Conservation (phyloP, 2,888 invertebrate genomes). For the Eristalis pertinax region DNA sequence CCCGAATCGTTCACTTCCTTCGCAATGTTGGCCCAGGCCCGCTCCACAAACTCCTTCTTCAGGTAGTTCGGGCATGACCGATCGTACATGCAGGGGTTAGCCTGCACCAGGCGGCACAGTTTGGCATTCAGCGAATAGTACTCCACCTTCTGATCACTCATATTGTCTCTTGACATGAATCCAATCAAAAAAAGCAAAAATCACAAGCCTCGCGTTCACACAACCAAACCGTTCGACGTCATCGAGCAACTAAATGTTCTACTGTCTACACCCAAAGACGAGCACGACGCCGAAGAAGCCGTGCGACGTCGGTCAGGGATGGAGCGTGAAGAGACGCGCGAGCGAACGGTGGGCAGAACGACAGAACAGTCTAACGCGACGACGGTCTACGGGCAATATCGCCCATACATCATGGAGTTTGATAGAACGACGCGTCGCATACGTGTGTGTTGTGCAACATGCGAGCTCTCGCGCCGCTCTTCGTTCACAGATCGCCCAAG, state of each 20-base stretch:
- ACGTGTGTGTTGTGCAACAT: not conserved
- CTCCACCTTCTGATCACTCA: conserved; percentile 75
- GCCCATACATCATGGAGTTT: not conserved
- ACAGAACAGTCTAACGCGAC: not conserved
- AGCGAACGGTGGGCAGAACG: not conserved
- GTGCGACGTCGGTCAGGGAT: not conserved
- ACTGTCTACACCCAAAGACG: not conserved
- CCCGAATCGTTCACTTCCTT: conserved; percentile 76
- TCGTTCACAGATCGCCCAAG: conserved; percentile 3
- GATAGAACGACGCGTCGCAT: not conserved
- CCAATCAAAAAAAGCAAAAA: conserved; percentile 11
- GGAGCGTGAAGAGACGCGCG: not conserved
- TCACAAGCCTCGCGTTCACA: not conserved
- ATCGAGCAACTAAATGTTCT: conserved; percentile 53
- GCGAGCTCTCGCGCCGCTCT: not conserved
- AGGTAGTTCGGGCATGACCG: conserved; percentile 77
- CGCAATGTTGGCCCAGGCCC: conserved; percentile 78
- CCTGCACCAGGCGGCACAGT: conserved; percentile 77
- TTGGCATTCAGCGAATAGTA: conserved; percentile 77
- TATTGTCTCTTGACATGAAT: conserved; percentile 39
- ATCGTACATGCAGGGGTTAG: conserved; percentile 79
- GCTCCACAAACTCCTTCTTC: conserved; percentile 77
- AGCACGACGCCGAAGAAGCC: not conserved
- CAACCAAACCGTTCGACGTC: conserved; percentile 41
- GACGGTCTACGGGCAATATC: not conserved